A percentile compares a stretch with the other conserved stretches of the same genome.
Evolutionary conservation across 2,113 vertebrate species (phyloP).

Genomic region (Cebidichthys violaceus): DNA sequence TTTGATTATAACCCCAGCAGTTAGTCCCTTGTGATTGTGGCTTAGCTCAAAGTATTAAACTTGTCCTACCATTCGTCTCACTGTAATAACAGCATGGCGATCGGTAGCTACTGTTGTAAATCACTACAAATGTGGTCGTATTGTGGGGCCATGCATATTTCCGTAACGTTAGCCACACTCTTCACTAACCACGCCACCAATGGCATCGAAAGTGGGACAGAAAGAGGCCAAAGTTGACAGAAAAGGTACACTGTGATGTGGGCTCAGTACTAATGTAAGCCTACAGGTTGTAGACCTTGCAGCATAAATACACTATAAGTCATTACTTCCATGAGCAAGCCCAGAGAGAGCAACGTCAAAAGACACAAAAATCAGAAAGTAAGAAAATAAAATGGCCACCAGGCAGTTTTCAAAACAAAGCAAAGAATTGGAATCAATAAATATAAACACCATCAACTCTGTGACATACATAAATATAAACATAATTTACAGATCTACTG

Average conservation of each 20-base stretch:
- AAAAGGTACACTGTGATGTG: slow-evolving; percentile 58
- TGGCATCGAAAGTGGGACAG: slow-evolving; percentile 59
- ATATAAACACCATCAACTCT: slow-evolving; percentile 84
- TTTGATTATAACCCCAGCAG: slow-evolving; percentile 79
- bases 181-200: slow-evolving; percentile 51
- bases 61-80: slow-evolving; percentile 69
- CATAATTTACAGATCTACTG: slow-evolving; percentile 82
- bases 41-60: slow-evolving; percentile 81
- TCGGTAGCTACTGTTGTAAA: slow-evolving; percentile 62
- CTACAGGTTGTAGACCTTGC: slow-evolving; percentile 67
- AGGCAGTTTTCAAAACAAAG: slow-evolving; percentile 76
- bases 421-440: slow-evolving; percentile 80
- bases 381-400: slow-evolving; percentile 76
- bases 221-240: slow-evolving; percentile 56
- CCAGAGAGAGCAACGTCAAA: slow-evolving; percentile 63
- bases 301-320: slow-evolving; percentile 77
- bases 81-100: slow-evolving; percentile 68
- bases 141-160: slow-evolving; percentile 66
- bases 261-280: slow-evolving; percentile 61
- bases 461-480: slow-evolving; percentile 85
- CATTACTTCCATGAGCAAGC: slow-evolving; percentile 64
- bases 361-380: slow-evolving; percentile 70
- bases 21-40: slow-evolving; percentile 80
- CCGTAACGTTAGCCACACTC: slow-evolving; percentile 60
- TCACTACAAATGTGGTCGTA: slow-evolving; percentile 41